phyloP scores from a whole-genome alignment of 2,113 vertebrate genomes.

The Casuarius casuarius region DNA sequence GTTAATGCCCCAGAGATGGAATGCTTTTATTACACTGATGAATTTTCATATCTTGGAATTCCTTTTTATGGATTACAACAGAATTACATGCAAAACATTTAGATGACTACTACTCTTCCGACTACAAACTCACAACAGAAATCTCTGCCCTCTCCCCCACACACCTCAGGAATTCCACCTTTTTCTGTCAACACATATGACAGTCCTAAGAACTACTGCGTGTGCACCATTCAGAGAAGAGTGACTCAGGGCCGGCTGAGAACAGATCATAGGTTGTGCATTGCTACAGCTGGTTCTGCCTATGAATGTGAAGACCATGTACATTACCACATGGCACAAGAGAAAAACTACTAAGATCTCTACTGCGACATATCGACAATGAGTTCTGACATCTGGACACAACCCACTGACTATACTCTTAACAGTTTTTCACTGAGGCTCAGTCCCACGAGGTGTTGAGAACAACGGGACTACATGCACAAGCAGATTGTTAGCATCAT shows the following conservation, averaged over 20 bases:
- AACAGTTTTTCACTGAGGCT: background rate
- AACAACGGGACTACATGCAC: background rate
- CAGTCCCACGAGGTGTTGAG: no score
- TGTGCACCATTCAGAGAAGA: background rate
- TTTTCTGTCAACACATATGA: background rate
- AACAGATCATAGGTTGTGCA: background rate
- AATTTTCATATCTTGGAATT: background rate
- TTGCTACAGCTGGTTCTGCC: background rate
- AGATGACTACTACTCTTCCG: background rate
- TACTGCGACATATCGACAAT: background rate
- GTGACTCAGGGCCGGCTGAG: background rate
- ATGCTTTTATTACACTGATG: background rate
- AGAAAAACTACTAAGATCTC: background rate
- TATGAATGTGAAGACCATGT: background rate
- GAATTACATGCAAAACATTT: background rate
- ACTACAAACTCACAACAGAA: background rate
- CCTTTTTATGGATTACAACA: background rate
- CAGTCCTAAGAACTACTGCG: background rate
- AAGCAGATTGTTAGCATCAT: background rate
- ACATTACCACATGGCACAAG: background rate
- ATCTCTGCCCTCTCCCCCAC: background rate
- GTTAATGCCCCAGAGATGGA: background rate
- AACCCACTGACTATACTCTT: background rate
- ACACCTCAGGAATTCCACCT: background rate
- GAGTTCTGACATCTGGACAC: background rate